Base-by-base conservation (phyloP, 2,888 invertebrate genomes). In the Notodonta dromedarius region DNA sequence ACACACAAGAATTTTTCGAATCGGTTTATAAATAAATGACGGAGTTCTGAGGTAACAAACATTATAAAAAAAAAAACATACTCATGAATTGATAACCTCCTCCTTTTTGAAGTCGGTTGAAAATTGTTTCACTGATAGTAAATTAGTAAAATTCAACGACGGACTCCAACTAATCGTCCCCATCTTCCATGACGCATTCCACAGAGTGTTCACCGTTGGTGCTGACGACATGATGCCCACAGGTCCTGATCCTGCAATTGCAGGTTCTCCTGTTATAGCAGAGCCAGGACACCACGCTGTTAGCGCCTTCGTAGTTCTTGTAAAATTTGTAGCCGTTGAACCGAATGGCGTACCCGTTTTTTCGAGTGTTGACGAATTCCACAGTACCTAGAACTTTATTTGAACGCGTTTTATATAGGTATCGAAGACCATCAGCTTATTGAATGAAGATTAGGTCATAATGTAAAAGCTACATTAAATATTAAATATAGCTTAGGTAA, bases 241-340 rank as follows among this genome's bases (percentile, higher is more conserved):
- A 51, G 0, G 80, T 80, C 35, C 71, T 62, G 14, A 80, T 69
- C 51, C 79, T 66, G 14, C 69, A 65, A 53, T 69, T 70, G 59
- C 74, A 76, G 59, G 50, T 32, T 4, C 67, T 69, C 32, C 55
- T 60, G 14, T 61, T 65, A 51, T 65, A 51, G 54, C 74, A 75
- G n/a, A 60, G 55, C 74, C 74, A 75, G 5, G 74, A 72, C 48
- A 73, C 60, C 5, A 60, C 54, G 0, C 65, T 65, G 32, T 63
- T 63, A 13, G 58, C 51, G 12, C 69, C 70, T 50, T 60, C 63
- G 55, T 73, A 60, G 48, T 63, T 60, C 12, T 53, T 60, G 40
- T 63, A 58, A 35, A 61, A 61, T 35, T 50, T 65, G 39, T 39
- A 54, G 54, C 54, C 54, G 13, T 40, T 54, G 9, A 40, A 54